Evolutionary conservation across 2,113 vertebrate genomes (phyloP).

Genomic region (Caranx melampygus): DNA sequence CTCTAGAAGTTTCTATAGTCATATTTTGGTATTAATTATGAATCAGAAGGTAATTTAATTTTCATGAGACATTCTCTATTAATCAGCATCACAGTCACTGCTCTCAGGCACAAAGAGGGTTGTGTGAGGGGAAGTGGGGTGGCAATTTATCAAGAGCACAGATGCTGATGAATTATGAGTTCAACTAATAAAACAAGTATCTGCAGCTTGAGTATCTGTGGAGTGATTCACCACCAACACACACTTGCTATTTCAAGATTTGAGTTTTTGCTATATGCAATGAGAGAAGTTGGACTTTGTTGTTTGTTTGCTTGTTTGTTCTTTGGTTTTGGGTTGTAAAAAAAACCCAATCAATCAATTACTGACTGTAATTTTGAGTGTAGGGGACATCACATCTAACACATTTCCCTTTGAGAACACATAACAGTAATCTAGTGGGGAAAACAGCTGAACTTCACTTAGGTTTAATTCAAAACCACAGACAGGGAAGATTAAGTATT

Average conservation of each 20-base stretch:
- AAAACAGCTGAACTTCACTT: background rate
- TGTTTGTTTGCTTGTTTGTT: background rate
- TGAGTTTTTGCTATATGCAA: conserved; percentile 26
- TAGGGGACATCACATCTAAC: background rate
- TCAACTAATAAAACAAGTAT: conserved; percentile 19
- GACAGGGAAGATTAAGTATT: conserved; percentile 17
- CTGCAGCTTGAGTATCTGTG: conserved; percentile 8
- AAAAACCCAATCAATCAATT: background rate
- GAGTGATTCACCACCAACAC: conserved; percentile 19
- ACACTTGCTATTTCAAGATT: conserved; percentile 23
- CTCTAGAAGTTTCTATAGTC: conserved; percentile 38
- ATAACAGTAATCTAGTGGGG: background rate
- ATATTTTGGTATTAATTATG: conserved; percentile 78
- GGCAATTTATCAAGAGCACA: conserved; percentile 50
- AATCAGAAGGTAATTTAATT: conserved; percentile 70
- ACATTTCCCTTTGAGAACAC: background rate
- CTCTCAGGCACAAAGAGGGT: conserved; percentile 57
- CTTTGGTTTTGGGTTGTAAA: background rate
- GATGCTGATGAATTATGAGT: conserved; percentile 61
- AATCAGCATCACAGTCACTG: conserved; percentile 66
- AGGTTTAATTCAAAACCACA: conserved; percentile 1
- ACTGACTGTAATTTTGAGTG: background rate
- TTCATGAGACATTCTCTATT: conserved; percentile 76
- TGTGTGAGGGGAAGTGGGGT: conserved; percentile 13
- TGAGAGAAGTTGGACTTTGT: conserved; percentile 2